These are phyloP conservation scores for Phoebastria nigripes DNA, from an alignment of 2,797 vertebrate species.

Conservation along the genomic window DNA sequence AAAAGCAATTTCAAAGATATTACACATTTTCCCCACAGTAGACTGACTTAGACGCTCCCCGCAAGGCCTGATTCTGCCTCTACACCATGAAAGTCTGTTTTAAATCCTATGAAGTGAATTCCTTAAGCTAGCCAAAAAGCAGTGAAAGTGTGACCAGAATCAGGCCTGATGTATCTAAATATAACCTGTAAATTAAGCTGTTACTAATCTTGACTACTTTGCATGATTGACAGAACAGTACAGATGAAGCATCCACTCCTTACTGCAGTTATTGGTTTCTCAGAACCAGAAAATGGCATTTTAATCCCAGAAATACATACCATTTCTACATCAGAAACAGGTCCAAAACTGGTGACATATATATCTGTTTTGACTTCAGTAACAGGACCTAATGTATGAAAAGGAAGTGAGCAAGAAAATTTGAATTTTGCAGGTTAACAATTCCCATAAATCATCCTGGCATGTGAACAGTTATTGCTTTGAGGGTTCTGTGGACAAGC, in stretches of 20 bases:
- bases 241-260: slow-evolving; percentile 50
- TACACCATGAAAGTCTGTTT: not conserved
- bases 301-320: slow-evolving; percentile 78
- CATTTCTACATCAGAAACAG: slow-evolving; percentile 99
- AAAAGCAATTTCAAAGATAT: slow-evolving; percentile 23
- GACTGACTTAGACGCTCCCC: not conserved
- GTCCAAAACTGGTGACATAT: slow-evolving; percentile 99
- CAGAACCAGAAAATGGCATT: slow-evolving; percentile 48
- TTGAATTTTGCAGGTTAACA: slow-evolving; percentile 61
- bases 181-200: slow-evolving; percentile 61
- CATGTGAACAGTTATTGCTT: not conserved
- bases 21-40: not conserved
- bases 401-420: slow-evolving; percentile 65
- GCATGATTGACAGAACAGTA: slow-evolving; percentile 52
- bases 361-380: slow-evolving; percentile 99
- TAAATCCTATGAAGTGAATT: not conserved
- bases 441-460: slow-evolving; percentile 21
- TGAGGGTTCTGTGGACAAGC: slow-evolving; percentile 32
- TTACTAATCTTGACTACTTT: slow-evolving; percentile 60
- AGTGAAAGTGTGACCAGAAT: slow-evolving; percentile 39
- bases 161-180: slow-evolving; percentile 54
- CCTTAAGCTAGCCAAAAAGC: slow-evolving; percentile 40
- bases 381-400: slow-evolving; percentile 85
- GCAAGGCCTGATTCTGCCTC: not conserved
- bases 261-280: slow-evolving; percentile 40